phyloP scores from a whole-genome alignment of 2,797 vertebrate species.

The Crypturellus tataupa region DNA sequence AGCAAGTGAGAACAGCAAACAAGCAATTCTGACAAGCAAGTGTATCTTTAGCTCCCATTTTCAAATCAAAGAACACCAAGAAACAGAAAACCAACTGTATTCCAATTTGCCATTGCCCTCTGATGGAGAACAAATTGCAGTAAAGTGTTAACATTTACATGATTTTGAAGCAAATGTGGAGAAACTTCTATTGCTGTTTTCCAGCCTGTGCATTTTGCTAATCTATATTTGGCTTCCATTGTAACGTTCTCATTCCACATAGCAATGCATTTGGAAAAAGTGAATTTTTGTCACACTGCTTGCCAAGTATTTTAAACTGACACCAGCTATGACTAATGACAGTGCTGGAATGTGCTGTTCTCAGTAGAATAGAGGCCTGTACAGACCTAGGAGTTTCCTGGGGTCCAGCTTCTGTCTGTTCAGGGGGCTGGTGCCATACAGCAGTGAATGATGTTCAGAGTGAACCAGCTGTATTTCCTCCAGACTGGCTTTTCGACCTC shows the following conservation, averaged over 20 bases:
- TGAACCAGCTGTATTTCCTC: conserved; percentile 88
- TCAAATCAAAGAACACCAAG: neutral
- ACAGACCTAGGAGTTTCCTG: conserved; percentile 85
- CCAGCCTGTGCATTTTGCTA: conserved; percentile 58
- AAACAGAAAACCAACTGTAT: neutral
- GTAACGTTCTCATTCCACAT: conserved; percentile 70
- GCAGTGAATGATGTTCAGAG: conserved; percentile 84
- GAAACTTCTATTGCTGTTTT: conserved; percentile 43
- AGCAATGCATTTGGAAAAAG: conserved; percentile 77
- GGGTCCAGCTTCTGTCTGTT: conserved; percentile 86
- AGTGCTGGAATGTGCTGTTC: conserved; percentile 81
- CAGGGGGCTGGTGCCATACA: conserved; percentile 85
- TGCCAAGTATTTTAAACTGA: conserved; percentile 82
- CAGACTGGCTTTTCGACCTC: conserved; percentile 87
- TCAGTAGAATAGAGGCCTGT: conserved; percentile 77
- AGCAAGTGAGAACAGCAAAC: conserved; percentile 53
- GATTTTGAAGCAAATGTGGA: conserved; percentile 41
- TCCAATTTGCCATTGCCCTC: conserved; percentile 7
- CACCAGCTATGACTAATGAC: conserved; percentile 81
- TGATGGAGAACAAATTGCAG: neutral
- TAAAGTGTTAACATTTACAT: conserved; percentile 29
- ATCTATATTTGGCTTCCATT: conserved; percentile 67
- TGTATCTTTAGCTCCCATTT: conserved; percentile 33
- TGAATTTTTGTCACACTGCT: conserved; percentile 76
- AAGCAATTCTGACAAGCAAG: conserved; percentile 66